These are phyloP conservation scores for Pyrocoelia pectoralis DNA, from an alignment of 2,888 invertebrate species.

Conservation along the genomic window DNA sequence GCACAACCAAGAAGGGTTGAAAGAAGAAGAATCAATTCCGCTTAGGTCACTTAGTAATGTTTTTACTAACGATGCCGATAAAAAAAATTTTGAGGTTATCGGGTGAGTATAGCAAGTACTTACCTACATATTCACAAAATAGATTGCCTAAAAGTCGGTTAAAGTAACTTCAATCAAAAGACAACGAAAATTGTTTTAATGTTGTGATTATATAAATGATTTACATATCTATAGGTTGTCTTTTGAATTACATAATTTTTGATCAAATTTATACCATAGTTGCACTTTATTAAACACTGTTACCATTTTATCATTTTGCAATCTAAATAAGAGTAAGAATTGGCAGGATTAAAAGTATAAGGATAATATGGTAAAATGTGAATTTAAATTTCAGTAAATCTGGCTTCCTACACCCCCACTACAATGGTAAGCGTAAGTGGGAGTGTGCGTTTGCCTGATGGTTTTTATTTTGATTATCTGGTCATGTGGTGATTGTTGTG, in stretches of 20 bases:
- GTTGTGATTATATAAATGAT: no score
- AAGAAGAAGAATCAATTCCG: constrained; percentile 79
- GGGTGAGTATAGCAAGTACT: constrained; percentile 68
- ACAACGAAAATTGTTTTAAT: no score
- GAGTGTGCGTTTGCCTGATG: constrained; percentile 54
- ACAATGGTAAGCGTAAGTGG: constrained; percentile 65
- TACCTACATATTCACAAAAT: not conserved
- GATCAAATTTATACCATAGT: not conserved
- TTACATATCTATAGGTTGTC: not conserved
- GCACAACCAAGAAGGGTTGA: constrained; percentile 53
- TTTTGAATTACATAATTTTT: not conserved
- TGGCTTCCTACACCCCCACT: constrained; percentile 67
- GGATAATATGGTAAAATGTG: constrained; percentile 31
- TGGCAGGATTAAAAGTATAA: constrained; percentile 16
- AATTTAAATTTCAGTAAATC: constrained; percentile 60
- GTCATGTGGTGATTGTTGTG: constrained; percentile 53
- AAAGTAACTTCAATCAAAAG: no score
- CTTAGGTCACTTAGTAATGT: constrained; percentile 72
- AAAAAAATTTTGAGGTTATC: constrained; percentile 73
- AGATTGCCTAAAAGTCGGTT: no score
- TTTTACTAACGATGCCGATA: constrained; percentile 72
- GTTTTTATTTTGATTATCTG: constrained; percentile 51
- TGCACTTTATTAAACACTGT: not conserved
- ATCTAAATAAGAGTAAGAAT: not conserved
- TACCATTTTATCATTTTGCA: not conserved